Evolutionary conservation across 1,140 invertebrate genomes (phyloP), one percentile per base, ranked within the genome.

Genomic region (Pectinophora gossypiella): DNA sequence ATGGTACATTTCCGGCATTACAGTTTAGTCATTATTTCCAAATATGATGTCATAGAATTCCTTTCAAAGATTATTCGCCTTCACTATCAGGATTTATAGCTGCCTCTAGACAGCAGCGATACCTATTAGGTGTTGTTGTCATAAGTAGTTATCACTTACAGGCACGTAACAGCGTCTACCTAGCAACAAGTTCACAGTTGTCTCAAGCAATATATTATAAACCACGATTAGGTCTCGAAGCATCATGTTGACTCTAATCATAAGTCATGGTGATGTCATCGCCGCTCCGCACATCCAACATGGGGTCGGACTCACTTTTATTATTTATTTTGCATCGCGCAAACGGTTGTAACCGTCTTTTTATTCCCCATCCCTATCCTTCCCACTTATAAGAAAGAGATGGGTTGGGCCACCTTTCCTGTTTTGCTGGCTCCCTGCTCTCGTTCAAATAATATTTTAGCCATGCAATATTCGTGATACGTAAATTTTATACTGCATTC

Each of bases 221-320:
- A n/a, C n/a, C 27, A n/a, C n/a, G n/a, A n/a, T n/a, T 23, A 23
- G 22, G 4, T 23, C 22, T 32, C 2, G 27, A 32, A 32, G 27
- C 27, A 32, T n/a, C 32, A 13, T 76, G 67, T 79, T 76, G 61
- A 71, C 69, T 76, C 64, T 79, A 79, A 76, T 74, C 75, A 82
- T 77, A 83, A 84, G 67, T 67, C 58, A 65, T 57, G 76, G 58
- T 86, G 83, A 86, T 82, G 79, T 86, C 83, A 86, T 82, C 71
- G 54, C 62, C 63, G 59, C 54, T 64, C 45, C 47, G 53, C 51
- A 64, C 54, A 40, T 55, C 48, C 76, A 70, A 76, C 77, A 69
- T 66, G 64, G 76, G 68, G 68, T 74, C 72, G 66, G 64, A 60
- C 64, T 59, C 64, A 61, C 58, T 67, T 77, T 72, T 83, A 72